These are phyloP conservation scores for Chionodraco myersi DNA, from an alignment of 2,113 vertebrate species.

Conservation along the genomic window DNA sequence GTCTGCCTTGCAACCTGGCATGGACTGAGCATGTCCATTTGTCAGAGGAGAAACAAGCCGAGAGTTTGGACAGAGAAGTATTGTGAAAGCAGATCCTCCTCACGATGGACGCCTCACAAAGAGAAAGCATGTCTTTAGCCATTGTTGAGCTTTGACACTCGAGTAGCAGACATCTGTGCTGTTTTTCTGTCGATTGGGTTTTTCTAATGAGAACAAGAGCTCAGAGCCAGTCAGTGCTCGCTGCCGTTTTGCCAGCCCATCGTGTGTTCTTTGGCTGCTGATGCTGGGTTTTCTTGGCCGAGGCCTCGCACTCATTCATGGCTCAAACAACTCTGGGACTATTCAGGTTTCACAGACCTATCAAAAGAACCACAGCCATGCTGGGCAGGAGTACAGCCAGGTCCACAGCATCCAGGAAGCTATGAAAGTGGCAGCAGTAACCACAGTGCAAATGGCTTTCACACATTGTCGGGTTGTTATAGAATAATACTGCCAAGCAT, in stretches of 20 bases:
- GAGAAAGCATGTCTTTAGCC: conserved; percentile 36
- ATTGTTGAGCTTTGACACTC: conserved; percentile 24
- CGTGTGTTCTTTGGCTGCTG: conserved; percentile 64
- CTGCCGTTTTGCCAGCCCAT: conserved; percentile 46
- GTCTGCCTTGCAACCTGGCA: conserved; percentile 37
- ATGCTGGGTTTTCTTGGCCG: conserved; percentile 62
- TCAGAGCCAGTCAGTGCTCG: conserved; percentile 52
- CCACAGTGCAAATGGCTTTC: conserved; percentile 46
- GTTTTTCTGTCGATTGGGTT: conserved; percentile 53
- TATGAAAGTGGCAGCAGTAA: conserved; percentile 34
- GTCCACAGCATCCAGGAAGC: conserved; percentile 44
- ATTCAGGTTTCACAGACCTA: conserved; percentile 75
- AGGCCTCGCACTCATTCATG: conserved; percentile 59
- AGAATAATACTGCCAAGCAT: neutral
- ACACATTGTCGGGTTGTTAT: conserved; percentile 20
- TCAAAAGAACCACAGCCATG: conserved; percentile 71
- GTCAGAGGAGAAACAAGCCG: conserved; percentile 11
- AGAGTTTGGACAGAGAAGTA: conserved; percentile 23
- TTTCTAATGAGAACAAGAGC: conserved; percentile 66
- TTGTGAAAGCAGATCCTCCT: conserved; percentile 40
- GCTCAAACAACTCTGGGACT: conserved; percentile 63
- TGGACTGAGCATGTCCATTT: conserved; percentile 21
- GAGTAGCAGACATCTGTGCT: conserved; percentile 58
- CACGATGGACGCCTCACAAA: conserved; percentile 37
- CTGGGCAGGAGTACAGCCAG: conserved; percentile 48